Base-by-base conservation (phyloP, 2,888 invertebrate species). In the Meliscaeva auricollis region DNA sequence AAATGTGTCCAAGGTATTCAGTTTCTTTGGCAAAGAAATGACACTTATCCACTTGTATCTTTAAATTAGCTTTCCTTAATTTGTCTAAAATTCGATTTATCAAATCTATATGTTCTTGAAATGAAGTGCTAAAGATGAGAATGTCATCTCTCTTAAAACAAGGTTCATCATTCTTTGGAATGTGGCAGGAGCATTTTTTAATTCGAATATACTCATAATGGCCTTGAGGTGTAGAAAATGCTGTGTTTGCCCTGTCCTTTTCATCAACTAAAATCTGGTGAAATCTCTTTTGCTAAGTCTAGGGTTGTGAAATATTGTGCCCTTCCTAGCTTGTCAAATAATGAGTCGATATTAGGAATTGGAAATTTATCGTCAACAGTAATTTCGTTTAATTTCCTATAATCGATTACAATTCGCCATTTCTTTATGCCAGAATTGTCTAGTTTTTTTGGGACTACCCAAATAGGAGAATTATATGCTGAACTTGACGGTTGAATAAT, bases 401-500 rank as follows among this genome's bases (percentile, higher is more conserved):
- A 46, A 46, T 46, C 46, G 46, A 46, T 46, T 17, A 46, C 46
- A 46, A 46, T 46, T 46, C 46, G 46, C 17, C 46, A 46, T 46
- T 46, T 46, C 1, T 46, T 17, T 46, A 46, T 7, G 46, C 17
- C 46, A 46, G 46, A 46, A 46, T 46, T 46, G 15, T 46, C 46
- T 15, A 46, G 15, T 15, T 46, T 41, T 41, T 41, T 41, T 26
- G 41, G 41, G 41, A 41, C 41, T 41, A 41, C 41, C 41, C 41
- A 41, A 46, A 15, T 46, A 46, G 46, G 44, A 15, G 44, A 44
- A 15, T 44, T 44, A 15, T 44, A 15, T 44, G 15, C 15, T 44
- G 15, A 44, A 44, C 44, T 44, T 44, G 15, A 44, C 6, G 15
- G 15, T 15, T 44, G 44, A 15, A 15, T 15, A 15, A 44, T 44